Conservation (phyloP, 2,797 vertebrate species). For the Scarus forsteni region DNA sequence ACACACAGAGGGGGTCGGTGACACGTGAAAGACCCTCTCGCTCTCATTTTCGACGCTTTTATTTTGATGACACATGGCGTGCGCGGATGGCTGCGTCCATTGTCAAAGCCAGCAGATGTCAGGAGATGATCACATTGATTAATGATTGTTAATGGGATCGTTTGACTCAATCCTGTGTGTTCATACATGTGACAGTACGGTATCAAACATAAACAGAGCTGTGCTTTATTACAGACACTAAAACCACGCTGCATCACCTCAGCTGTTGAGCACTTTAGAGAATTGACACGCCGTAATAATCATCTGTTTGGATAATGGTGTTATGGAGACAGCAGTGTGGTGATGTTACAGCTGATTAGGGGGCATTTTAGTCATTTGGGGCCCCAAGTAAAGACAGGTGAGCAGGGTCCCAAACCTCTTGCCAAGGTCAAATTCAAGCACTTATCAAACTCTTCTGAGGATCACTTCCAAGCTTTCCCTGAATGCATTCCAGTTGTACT, state of each 20-base stretch:
- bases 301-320: too few relatives aligned
- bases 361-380: too few relatives aligned
- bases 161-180: neutral
- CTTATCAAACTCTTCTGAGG: too few relatives aligned
- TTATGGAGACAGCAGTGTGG: too few relatives aligned
- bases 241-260: neutral
- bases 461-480: too few relatives aligned
- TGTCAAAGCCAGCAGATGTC: slow-evolving; percentile 31
- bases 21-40: slow-evolving; percentile 4
- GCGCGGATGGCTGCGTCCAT: neutral
- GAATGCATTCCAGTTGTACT: too few relatives aligned
- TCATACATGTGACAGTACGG: neutral
- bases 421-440: too few relatives aligned
- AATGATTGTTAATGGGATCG: slow-evolving; percentile 13
- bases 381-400: too few relatives aligned
- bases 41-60: slow-evolving; percentile 33
- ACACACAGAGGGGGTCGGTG: slow-evolving; percentile 11
- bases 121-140: slow-evolving; percentile 41
- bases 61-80: slow-evolving; percentile 18
- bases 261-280: too few relatives aligned
- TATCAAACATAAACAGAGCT: slow-evolving; percentile 6
- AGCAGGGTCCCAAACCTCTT: too few relatives aligned
- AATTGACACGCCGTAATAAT: too few relatives aligned
- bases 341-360: too few relatives aligned
- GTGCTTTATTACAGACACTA: neutral